Evolutionary conservation across 2,888 invertebrate species (phyloP).

Genomic region (Caenorhabditis macrosperma): DNA sequence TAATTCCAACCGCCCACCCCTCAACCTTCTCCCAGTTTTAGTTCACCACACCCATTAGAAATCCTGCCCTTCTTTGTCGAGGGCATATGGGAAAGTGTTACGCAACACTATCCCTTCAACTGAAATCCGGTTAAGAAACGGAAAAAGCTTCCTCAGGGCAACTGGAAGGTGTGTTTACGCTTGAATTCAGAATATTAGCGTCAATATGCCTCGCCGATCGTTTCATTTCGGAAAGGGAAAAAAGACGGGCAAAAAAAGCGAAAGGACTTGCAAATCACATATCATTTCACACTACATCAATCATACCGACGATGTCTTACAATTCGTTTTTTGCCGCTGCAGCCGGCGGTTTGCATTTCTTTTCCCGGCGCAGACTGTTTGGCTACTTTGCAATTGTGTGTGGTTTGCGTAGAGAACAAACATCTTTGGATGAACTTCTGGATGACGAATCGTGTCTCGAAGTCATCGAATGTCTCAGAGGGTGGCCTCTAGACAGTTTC

Average conservation of each 20-base stretch:
- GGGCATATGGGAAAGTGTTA: slow-evolving; percentile 44
- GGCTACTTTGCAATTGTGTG: slow-evolving; percentile 28
- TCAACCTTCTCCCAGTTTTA: slow-evolving; percentile 24
- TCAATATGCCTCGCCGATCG: slow-evolving; percentile 36
- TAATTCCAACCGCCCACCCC: slow-evolving; percentile 13
- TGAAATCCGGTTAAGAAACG: slow-evolving; percentile 55
- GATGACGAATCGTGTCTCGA: slow-evolving; percentile 23
- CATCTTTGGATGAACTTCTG: slow-evolving; percentile 22
- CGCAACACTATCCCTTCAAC: slow-evolving; percentile 46
- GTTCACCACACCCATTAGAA: slow-evolving; percentile 51
- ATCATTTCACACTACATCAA: slow-evolving; percentile 59
- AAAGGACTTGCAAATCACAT: slow-evolving; percentile 58
- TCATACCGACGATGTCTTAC: slow-evolving; percentile 47
- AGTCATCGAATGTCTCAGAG: slow-evolving; percentile 3
- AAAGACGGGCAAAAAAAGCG: slow-evolving; percentile 30
- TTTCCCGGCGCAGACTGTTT: slow-evolving; percentile 6
- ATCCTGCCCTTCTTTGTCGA: slow-evolving; percentile 54
- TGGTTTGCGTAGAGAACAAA: no score
- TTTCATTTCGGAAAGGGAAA: slow-evolving; percentile 36
- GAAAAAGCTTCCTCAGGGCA: slow-evolving; percentile 28
- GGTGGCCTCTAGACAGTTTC: slow-evolving; percentile 11
- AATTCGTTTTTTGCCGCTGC: slow-evolving; percentile 33
- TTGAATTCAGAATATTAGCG: slow-evolving; percentile 56
- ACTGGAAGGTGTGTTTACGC: slow-evolving; percentile 42
- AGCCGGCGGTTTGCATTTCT: slow-evolving; percentile 9